Percentiles rank a stretch among this genome's conserved stretches.
Conservation (phyloP, 2,888 invertebrate genomes). For the Iselma pallidipennis region DNA sequence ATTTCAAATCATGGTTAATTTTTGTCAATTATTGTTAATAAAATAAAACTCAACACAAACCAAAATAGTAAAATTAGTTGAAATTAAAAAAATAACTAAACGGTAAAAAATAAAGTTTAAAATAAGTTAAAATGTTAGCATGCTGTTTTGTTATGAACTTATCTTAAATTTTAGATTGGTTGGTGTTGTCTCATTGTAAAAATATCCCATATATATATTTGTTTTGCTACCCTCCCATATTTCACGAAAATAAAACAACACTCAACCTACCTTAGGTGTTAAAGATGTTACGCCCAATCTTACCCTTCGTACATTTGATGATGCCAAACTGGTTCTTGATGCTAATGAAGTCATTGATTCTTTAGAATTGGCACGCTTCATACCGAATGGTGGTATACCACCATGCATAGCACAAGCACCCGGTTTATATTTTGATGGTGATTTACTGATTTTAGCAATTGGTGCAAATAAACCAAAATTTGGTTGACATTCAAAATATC, state of each 20-base stretch:
- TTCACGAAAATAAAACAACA: slow-evolving; percentile 39
- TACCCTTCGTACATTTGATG: slow-evolving; percentile 70
- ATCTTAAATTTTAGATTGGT: slow-evolving; percentile 35
- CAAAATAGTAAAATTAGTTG: slow-evolving; percentile 28
- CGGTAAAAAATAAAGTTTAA: slow-evolving; percentile 7
- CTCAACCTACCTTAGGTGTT: slow-evolving; percentile 65
- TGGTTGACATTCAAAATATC: slow-evolving; percentile 92
- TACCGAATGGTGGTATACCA: slow-evolving; percentile 54
- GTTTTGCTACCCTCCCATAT: slow-evolving; percentile 13
- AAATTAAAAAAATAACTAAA: slow-evolving; percentile 13
- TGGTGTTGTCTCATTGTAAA: slow-evolving; percentile 43
- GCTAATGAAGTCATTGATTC: slow-evolving; percentile 75
- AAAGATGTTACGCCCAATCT: slow-evolving; percentile 75
- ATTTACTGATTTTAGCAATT: slow-evolving; percentile 83
- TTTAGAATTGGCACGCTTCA: slow-evolving; percentile 78
- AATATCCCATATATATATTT: no score
- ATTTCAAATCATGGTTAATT: no score
- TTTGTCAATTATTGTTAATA: slow-evolving; percentile 1
- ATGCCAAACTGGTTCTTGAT: slow-evolving; percentile 51
- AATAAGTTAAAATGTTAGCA: neutral
- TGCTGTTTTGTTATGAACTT: slow-evolving; percentile 2
- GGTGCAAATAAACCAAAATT: slow-evolving; percentile 95
- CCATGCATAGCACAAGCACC: slow-evolving; percentile 68
- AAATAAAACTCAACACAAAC: slow-evolving; percentile 36
- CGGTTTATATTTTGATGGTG: slow-evolving; percentile 74